These are phyloP conservation scores for Schrankia costaestrigalis DNA, from an alignment of 2,888 invertebrate species.

Conservation along the genomic window DNA sequence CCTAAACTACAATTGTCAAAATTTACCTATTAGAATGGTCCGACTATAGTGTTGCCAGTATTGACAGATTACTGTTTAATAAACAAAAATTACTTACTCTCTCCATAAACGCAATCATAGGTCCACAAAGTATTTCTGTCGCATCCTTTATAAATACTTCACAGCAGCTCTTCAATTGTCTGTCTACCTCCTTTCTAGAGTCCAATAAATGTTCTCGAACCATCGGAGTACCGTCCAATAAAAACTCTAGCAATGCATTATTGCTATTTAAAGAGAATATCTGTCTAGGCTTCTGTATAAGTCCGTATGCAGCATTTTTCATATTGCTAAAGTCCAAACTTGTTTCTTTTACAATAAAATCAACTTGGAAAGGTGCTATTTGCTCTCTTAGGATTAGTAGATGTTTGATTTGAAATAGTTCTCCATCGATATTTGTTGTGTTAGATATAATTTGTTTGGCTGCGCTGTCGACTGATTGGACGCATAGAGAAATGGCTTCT, in stretches of 20 bases:
- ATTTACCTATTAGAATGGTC: no score
- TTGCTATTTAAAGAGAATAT: slow-evolving; percentile 93
- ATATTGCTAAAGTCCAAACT: slow-evolving; percentile 96
- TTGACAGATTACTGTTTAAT: no score
- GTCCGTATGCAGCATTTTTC: slow-evolving; percentile 90
- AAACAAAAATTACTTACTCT: slow-evolving; percentile 85
- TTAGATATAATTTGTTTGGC: slow-evolving; percentile 87
- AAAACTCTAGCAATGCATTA: slow-evolving; percentile 95
- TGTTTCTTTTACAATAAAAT: slow-evolving; percentile 95
- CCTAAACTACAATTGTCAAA: no score
- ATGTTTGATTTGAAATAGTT: slow-evolving; percentile 99
- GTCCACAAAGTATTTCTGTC: slow-evolving; percentile 87
- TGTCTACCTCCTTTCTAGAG: slow-evolving; percentile 97
- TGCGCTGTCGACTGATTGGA: slow-evolving; percentile 92
- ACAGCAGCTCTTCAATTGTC: slow-evolving; percentile 93
- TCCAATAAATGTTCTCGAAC: slow-evolving; percentile 95
- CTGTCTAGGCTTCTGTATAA: slow-evolving; percentile 88
- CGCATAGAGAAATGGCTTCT: slow-evolving; percentile 95
- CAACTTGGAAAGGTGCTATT: slow-evolving; percentile 98
- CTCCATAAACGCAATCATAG: slow-evolving; percentile 86
- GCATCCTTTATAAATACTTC: slow-evolving; percentile 92
- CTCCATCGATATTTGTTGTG: slow-evolving; percentile 93
- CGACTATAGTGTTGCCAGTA: no score
- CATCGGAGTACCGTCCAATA: slow-evolving; percentile 95
- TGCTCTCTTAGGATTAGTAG: slow-evolving; percentile 97